Conservation (phyloP, 2,797 vertebrate genomes). For the Macropodus opercularis region DNA sequence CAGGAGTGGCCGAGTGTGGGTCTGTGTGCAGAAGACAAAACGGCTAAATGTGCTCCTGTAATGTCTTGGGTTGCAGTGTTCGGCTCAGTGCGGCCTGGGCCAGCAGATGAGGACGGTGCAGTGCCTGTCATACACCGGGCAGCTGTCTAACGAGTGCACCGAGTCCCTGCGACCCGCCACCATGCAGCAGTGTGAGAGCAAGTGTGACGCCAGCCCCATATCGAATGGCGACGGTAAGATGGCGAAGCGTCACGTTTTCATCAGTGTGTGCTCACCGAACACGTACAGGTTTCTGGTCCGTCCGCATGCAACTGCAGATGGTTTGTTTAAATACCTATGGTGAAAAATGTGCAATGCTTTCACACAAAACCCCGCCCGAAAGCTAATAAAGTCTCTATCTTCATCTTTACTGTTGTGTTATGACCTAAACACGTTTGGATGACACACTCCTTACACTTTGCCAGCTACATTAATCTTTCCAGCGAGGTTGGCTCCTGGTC, state of each 20-base stretch:
- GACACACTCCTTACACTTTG: constrained; percentile 65
- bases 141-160: constrained; percentile 90
- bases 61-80: constrained; percentile 84
- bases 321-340: constrained; percentile 11
- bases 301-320: constrained; percentile 11
- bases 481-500: constrained; percentile 64
- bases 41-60: neutral
- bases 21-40: no score
- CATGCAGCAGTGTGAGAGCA: constrained; percentile 99
- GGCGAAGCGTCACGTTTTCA: constrained; percentile 17
- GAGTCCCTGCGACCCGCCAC: constrained; percentile 88
- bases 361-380: constrained; percentile 35
- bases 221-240: constrained; percentile 92
- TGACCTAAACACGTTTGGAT: constrained; percentile 69
- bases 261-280: no score
- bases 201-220: constrained; percentile 94
- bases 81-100: constrained; percentile 96
- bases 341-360: neutral
- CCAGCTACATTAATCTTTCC: constrained; percentile 76
- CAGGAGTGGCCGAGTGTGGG: no score
- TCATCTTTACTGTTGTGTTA: constrained; percentile 52
- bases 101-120: constrained; percentile 96
- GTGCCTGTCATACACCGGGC: constrained; percentile 95
- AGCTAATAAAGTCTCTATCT: constrained; percentile 56
- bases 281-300: constrained; percentile 1